phyloP scores from a whole-genome alignment of 2,888 invertebrate species.

The Saturnia pavonia region DNA sequence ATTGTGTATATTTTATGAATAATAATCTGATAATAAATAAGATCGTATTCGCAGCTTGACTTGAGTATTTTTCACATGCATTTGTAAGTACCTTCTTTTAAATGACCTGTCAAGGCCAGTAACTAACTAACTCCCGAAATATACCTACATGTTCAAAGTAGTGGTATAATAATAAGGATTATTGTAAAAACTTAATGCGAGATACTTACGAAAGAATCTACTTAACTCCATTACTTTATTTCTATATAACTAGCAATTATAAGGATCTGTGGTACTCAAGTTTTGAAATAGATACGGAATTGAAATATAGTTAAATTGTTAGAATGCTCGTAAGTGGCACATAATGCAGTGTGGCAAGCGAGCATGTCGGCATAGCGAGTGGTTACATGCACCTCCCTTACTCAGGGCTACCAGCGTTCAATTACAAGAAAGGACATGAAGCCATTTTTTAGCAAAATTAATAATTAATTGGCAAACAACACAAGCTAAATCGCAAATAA shows the following conservation, averaged over 20 bases:
- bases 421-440: constrained; percentile 10
- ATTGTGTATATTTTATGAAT: no score
- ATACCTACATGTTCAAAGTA: no score
- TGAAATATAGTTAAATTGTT: constrained; percentile 44
- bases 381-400: constrained; percentile 43
- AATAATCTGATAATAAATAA: no score
- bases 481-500: background rate
- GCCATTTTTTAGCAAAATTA: background rate
- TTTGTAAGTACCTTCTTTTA: no score
- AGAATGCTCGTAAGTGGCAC: constrained; percentile 56
- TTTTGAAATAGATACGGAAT: constrained; percentile 28
- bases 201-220: background rate
- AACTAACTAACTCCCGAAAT: no score
- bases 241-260: background rate
- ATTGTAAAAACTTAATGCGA: background rate
- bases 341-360: constrained; percentile 63
- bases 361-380: constrained; percentile 48
- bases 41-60: no score
- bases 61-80: no score
- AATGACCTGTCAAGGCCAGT: no score
- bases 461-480: background rate
- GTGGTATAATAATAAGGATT: background rate
- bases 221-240: background rate
- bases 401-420: constrained; percentile 28
- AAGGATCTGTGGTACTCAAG: constrained; percentile 14